phyloP scores from a whole-genome alignment of 1,140 invertebrate genomes.

The Neodiprion fabricii region DNA sequence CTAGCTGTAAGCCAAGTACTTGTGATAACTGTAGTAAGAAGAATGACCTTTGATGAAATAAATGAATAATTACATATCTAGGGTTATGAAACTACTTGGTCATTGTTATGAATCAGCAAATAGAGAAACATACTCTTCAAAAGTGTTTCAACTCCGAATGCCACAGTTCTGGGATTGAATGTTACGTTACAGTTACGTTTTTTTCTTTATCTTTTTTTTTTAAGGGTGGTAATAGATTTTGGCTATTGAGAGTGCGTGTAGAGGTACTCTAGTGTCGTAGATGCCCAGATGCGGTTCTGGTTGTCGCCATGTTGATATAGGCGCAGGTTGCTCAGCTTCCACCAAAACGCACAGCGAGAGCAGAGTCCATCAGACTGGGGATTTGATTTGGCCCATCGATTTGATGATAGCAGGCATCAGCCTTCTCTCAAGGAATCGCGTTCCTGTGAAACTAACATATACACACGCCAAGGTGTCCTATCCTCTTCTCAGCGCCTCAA shows the following conservation, averaged over 20 bases:
- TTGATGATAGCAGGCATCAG: constrained; percentile 51
- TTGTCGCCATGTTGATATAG: constrained; percentile 39
- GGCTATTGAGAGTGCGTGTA: constrained; percentile 56
- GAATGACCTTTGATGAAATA: neutral
- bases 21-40: too few species aligned
- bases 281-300: constrained; percentile 40
- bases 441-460: constrained; percentile 65
- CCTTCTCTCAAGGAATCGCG: constrained; percentile 48
- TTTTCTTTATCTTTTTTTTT: neutral
- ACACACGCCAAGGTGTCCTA: constrained; percentile 59
- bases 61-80: neutral
- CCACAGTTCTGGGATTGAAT: constrained; percentile 31
- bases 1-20: too few species aligned
- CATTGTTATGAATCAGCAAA: neutral
- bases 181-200: constrained; percentile 33
- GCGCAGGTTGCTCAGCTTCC: constrained; percentile 40
- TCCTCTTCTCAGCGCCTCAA: constrained; percentile 15
- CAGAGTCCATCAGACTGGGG: constrained; percentile 36
- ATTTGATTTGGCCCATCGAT: constrained; percentile 43
- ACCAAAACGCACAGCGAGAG: constrained; percentile 34
- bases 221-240: constrained; percentile 40
- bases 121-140: constrained; percentile 3
- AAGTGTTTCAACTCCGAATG: constrained; percentile 35
- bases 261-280: constrained; percentile 57
- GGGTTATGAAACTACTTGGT: too few species aligned